Evolutionary conservation across 2,888 invertebrate species (phyloP).

Genomic region (Pasiphila rectangulata): DNA sequence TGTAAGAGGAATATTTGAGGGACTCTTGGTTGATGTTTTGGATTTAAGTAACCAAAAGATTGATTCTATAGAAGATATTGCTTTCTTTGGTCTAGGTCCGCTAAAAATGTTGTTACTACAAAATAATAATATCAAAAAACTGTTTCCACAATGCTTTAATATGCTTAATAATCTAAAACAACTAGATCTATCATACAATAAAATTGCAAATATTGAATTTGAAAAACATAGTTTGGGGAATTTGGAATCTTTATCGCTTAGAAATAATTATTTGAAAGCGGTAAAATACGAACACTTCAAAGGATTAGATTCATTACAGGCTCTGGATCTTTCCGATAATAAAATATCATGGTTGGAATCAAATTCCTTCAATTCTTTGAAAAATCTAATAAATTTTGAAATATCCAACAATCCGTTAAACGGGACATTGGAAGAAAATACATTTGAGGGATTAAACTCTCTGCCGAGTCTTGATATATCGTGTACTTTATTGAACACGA

Average conservation of each 20-base stretch:
- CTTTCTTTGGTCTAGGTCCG: slow-evolving; percentile 48
- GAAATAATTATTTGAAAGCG: slow-evolving; percentile 47
- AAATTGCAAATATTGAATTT: slow-evolving; percentile 49
- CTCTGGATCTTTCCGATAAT: slow-evolving; percentile 59
- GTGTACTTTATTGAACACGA: slow-evolving; percentile 40
- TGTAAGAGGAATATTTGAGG: slow-evolving; percentile 53
- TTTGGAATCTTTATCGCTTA: slow-evolving; percentile 44
- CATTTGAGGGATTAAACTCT: slow-evolving; percentile 51
- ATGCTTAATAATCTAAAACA: slow-evolving; percentile 37
- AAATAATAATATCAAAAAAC: slow-evolving; percentile 46
- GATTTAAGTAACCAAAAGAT: slow-evolving; percentile 52
- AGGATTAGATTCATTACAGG: slow-evolving; percentile 41
- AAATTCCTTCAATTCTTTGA: slow-evolving; percentile 47
- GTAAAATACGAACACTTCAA: slow-evolving; percentile 46
- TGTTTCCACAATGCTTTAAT: slow-evolving; percentile 48
- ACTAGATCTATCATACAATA: slow-evolving; percentile 57
- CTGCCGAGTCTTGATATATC: slow-evolving; percentile 58
- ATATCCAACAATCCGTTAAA: slow-evolving; percentile 54
- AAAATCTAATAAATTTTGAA: slow-evolving; percentile 47
- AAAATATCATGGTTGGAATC: slow-evolving; percentile 47
- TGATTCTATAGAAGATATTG: slow-evolving; percentile 48
- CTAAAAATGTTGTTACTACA: slow-evolving; percentile 46
- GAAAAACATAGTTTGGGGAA: slow-evolving; percentile 45
- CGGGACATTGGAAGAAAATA: slow-evolving; percentile 44
- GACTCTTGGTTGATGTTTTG: slow-evolving; percentile 43